Evolutionary conservation across 2,888 invertebrate genomes (phyloP).

Genomic region (Nemoura dubitans): DNA sequence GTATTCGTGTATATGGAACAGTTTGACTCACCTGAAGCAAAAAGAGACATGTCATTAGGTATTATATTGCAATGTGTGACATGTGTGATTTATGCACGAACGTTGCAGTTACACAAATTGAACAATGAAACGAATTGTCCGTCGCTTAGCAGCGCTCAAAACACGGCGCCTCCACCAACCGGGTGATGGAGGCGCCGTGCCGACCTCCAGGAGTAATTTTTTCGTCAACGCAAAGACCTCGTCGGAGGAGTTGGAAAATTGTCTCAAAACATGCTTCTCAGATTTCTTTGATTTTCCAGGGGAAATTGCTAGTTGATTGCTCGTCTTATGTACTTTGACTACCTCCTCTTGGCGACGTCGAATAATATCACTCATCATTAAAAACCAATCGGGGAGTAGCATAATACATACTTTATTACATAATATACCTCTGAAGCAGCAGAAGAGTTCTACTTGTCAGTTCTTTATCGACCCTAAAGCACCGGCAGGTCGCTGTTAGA

Average conservation of each 20-base stretch:
- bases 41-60: not conserved
- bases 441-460: not conserved
- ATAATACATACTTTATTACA: too few relatives aligned
- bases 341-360: not conserved
- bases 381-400: not conserved
- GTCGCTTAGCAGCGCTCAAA: too few relatives aligned
- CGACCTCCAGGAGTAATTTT: not conserved
- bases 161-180: not conserved
- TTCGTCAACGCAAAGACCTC: not conserved
- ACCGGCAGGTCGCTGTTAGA: too few relatives aligned
- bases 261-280: not conserved
- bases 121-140: too few relatives aligned
- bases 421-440: not conserved
- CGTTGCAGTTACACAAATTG: too few relatives aligned
- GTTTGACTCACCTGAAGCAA: conserved; percentile 7
- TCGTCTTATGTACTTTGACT: not conserved
- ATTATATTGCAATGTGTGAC: not conserved
- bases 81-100: too few relatives aligned
- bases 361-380: not conserved
- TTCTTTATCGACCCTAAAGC: not conserved
- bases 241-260: not conserved
- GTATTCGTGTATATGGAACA: not conserved
- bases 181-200: too few relatives aligned
- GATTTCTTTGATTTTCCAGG: not conserved
- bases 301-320: not conserved